These are phyloP conservation scores for Leptinotarsa juncta DNA, from an alignment of 2,888 invertebrate genomes.

Conservation along the genomic window DNA sequence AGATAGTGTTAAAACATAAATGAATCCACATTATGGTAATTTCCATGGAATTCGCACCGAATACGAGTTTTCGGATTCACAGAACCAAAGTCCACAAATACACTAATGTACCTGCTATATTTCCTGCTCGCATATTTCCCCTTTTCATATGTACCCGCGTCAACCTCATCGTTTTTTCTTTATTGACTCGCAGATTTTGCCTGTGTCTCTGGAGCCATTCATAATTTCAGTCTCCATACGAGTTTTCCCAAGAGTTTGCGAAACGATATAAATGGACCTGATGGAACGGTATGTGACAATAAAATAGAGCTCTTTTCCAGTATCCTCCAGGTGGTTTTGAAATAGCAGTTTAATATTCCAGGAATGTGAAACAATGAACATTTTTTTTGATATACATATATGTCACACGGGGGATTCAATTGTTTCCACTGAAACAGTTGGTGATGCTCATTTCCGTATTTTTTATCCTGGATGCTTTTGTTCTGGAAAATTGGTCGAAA, in stretches of 20 bases:
- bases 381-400: neutral
- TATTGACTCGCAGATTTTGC: neutral
- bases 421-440: neutral
- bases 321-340: neutral
- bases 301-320: constrained; percentile 1
- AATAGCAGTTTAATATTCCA: neutral
- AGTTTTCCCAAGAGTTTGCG: constrained; percentile 17
- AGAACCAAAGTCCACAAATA: neutral
- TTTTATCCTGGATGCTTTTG: too few relatives aligned
- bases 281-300: neutral
- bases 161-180: neutral
- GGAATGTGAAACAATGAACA: neutral
- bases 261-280: constrained; percentile 19
- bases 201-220: constrained; percentile 7
- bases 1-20: too few relatives aligned
- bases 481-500: too few relatives aligned
- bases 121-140: neutral
- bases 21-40: too few relatives aligned
- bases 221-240: constrained; percentile 13
- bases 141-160: neutral
- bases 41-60: too few relatives aligned
- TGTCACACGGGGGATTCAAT: neutral
- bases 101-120: neutral
- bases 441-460: too few relatives aligned
- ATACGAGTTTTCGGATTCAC: neutral